Evolutionary conservation across 2,113 vertebrate genomes (phyloP), one percentile per base, ranked within the genome.

Genomic region (Sialia sialis): DNA sequence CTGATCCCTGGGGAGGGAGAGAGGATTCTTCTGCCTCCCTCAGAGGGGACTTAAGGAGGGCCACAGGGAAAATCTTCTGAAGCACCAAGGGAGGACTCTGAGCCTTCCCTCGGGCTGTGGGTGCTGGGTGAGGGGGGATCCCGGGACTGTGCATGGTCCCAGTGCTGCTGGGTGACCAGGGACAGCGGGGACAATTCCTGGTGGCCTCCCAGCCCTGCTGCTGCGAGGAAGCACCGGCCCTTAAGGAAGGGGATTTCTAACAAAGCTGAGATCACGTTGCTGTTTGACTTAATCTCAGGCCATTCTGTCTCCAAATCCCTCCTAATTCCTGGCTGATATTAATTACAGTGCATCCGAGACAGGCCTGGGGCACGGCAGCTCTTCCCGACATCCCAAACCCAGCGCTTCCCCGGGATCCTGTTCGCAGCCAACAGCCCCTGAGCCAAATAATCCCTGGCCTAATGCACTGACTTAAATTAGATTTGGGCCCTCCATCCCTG

Each of bases 241-340:
- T 58, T 77, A 26, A 70, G 66, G 51, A 74, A 68, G 66, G 52
- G 16, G 22, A 51, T 75, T 72, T 59, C 56, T 55, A 29, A 70
- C 22, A 22, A 69, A 80, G 46, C 85, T 34, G 74, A 92, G 78
- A 73, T 93, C 85, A 48, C 8, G 0, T 64, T 87, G 92, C 85
- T 80, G 22, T 77, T 84, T 58, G 46, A 30, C 46, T 58, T 79
- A 75, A 68, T 74, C 59, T 54, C 48, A 69, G 83, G 68, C 72
- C 72, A 58, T 88, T 95, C 91, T 80, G 38, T 21, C 51, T 90
- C 75, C 85, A 93, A 96, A 94, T 90, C 75, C 95, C 46, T 41
- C 52, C 72, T 93, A 93, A 94, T 88, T 93, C 86, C 80, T 90
- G 0, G 0, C 63, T 36, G 83, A 46, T 88, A 89, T 88, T 86